These are phyloP conservation scores for Gonatopus flavifemur DNA, from an alignment of 1,140 invertebrate species.

Conservation along the genomic window DNA sequence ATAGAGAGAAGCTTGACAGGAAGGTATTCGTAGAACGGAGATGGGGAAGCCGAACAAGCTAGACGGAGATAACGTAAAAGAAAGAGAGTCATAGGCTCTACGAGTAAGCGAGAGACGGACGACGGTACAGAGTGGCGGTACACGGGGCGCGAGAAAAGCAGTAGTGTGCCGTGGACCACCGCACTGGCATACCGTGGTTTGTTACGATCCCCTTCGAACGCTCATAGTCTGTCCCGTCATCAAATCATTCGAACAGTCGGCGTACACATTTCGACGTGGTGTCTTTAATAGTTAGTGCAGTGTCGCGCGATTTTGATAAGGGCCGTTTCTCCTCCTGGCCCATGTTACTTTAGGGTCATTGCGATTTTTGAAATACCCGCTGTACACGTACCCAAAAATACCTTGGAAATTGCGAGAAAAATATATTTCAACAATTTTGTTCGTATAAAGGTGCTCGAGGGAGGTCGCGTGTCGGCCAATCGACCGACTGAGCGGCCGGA, in stretches of 20 bases:
- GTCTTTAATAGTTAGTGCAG: constrained; percentile 55
- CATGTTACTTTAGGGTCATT: too few species aligned
- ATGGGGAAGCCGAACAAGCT: constrained; percentile 2
- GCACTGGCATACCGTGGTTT: constrained; percentile 59
- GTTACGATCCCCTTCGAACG: constrained; percentile 49
- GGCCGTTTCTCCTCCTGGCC: too few species aligned
- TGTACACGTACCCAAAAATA: too few species aligned
- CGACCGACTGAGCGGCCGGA: constrained; percentile 24
- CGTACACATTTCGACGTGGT: constrained; percentile 49
- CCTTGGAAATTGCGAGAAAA: too few species aligned
- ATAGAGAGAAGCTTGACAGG: constrained; percentile 30
- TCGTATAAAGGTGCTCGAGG: constrained; percentile 15
- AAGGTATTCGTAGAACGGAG: constrained; percentile 8
- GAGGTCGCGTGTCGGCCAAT: constrained; percentile 48
- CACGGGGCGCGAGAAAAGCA: constrained; percentile 60
- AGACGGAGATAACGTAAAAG: constrained; percentile 6
- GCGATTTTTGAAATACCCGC: too few species aligned
- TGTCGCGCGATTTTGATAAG: constrained; percentile 27
- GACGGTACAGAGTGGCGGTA: constrained; percentile 55
- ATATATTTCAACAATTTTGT: too few species aligned
- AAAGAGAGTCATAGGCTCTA: constrained; percentile 2
- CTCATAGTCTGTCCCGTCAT: neutral
- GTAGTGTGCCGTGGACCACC: constrained; percentile 61
- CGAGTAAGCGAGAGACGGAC: constrained; percentile 43
- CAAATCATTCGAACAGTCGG: constrained; percentile 25